Base-by-base conservation (phyloP, 1,140 invertebrate genomes). In the Diplogasteroides magnus region DNA sequence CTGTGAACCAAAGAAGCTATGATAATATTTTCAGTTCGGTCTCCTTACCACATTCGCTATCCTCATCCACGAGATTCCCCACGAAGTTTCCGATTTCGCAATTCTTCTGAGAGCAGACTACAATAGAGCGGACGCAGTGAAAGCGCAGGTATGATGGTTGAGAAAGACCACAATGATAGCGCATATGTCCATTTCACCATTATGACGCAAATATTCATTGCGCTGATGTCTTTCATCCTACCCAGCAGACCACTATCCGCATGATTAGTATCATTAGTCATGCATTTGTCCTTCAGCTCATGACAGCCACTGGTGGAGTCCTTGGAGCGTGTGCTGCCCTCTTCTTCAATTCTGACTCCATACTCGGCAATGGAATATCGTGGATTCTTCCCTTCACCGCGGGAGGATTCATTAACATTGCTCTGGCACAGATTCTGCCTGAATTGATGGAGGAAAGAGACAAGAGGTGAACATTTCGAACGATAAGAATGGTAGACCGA, bases 351-450 rank as follows among this genome's bases (percentile, higher is more conserved):
- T 62, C 64, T n/a, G 68, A 48, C 48, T 31, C 61, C 19, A 19
- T 72, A 1, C 25, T 59, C 13, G 64, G 31, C n/a, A 31, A 57
- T 32, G 65, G 55, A 1, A 19, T 48, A 6, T 48, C 37, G 19
- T 71, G 67, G 68, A 61, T 72, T 23, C 70, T 72, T 31, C 70
- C 70, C 19, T 72, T 72, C 58, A 72, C 70, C 23, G 70, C 70
- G 48, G 70, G 70, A 23, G 70, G 70, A 29, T 72, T 72, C 31
- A 71, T 72, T n/a, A 72, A 67, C 23, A 72, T 72, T 56, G 70
- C 70, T 26, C 64, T 71, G 1, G 31, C 37, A 2, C 65, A 72
- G 28, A 31, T 72, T 1, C n/a, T 72, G 1, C 65, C 70, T 0
- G 70, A 72, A 23, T 37, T 72, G 11, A 67, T 62, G 31, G 64